Conservation (phyloP, 2,888 invertebrate genomes). For the Aphrophora alni region DNA sequence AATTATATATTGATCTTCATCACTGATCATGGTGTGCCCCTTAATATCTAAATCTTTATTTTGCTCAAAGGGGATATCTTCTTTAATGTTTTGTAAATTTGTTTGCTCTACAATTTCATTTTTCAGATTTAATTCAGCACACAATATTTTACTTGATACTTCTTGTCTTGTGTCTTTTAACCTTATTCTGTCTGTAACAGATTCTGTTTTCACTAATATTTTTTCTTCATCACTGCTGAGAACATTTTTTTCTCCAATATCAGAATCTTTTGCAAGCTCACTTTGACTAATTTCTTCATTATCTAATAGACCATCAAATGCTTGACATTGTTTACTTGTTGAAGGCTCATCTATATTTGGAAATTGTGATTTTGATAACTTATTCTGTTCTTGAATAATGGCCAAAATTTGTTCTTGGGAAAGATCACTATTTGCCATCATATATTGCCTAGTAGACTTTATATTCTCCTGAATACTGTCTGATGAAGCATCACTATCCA, state of each 20-base stretch:
- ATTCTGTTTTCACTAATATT: too few species aligned
- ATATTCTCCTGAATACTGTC: constrained; percentile 9
- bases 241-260: too few species aligned
- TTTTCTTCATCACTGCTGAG: too few species aligned
- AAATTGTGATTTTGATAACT: neutral
- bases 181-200: neutral
- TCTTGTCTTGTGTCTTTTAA: neutral
- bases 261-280: constrained; percentile 40
- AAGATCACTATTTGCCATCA: constrained; percentile 60
- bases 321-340: constrained; percentile 18
- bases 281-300: constrained; percentile 22
- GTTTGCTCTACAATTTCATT: neutral
- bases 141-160: too few species aligned
- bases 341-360: constrained; percentile 2
- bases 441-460: neutral
- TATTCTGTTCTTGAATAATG: constrained; percentile 55
- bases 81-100: neutral
- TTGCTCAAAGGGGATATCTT: neutral
- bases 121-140: neutral
- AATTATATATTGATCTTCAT: neutral
- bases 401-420: constrained; percentile 70
- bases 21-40: neutral
- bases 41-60: neutral
- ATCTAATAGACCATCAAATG: neutral
- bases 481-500: neutral